Evolutionary conservation across 2,113 vertebrate species (phyloP).

Genomic region (Muntiacus muntjak): DNA sequence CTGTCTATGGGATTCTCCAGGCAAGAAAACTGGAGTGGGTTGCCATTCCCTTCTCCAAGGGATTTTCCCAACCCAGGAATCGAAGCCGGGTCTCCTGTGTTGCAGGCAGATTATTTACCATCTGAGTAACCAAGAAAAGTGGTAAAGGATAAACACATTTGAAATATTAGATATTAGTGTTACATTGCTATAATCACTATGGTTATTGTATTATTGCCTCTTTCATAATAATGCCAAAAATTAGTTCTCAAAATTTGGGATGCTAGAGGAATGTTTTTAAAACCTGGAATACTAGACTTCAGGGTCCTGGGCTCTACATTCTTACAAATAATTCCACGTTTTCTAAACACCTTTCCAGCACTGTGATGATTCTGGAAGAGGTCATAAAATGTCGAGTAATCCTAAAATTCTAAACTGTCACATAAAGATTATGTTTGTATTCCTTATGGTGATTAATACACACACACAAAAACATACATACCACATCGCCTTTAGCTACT

Average conservation of each 20-base stretch:
- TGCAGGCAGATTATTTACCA: neutral
- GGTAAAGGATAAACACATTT: neutral
- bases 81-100: neutral
- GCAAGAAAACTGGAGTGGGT: neutral
- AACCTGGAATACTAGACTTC: neutral
- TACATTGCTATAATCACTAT: neutral
- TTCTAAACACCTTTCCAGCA: neutral
- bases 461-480: accelerated
- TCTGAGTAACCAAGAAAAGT: neutral
- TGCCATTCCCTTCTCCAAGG: neutral
- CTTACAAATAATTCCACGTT: neutral
- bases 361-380: neutral
- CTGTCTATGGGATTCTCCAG: neutral
- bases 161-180: neutral
- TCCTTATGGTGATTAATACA: accelerated
- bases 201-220: neutral
- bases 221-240: neutral
- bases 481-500: neutral
- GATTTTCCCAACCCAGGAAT: neutral
- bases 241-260: neutral
- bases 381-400: neutral
- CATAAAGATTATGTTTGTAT: neutral
- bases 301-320: neutral
- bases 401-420: neutral
- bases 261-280: neutral